Evolutionary conservation across 2,888 invertebrate species (phyloP), one percentile per base, ranked within the genome.

Genomic region (Eudasyphora cyanicolor): DNA sequence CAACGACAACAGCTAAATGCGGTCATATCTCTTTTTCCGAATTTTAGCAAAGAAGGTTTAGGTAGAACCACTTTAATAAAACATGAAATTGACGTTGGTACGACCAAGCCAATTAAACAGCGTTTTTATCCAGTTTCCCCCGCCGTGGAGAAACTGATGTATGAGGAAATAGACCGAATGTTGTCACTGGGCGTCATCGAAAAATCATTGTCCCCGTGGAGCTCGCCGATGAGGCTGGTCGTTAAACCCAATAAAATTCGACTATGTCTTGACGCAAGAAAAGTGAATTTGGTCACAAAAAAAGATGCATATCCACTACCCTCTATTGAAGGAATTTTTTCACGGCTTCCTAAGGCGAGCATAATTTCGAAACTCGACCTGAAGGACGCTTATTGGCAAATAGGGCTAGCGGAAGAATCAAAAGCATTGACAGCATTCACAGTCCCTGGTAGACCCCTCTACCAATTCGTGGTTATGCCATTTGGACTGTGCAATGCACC

Each of bases 151-250:
- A 77, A 76, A 17, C 21, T 79, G 19, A 76, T 87, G 71, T 85
- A 81, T 42, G 38, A 60, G 4, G 89, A 89, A 76, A 85, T 90
- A 0, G 89, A 89, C 14, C 67, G 87, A 1, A 90, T 90, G 89
- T 42, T 90, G 2, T 54, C 57, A 0, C 75, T 87, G 0, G 88
- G 86, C 2, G 86, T 90, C 0, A 87, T 91, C 7, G 89, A 90
- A 54, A 85, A 82, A 2, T 88, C 87, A 0, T 79, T 38, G 2
- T 89, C 90, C 19, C 79, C 87, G 0, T 89, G 89, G 89, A 86
- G 87, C 8, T 88, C 87, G 5, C 88, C 88, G 3, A 86, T 89
- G 8, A 86, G 88, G 0, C 85, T 89, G 38, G 86, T 89, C 0
- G 49, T 77, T 6, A 89, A 89, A 71, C 82, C 82, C 17, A 87